Conservation (phyloP, 2,888 invertebrate genomes). For the Tenthredo scrophulariae region DNA sequence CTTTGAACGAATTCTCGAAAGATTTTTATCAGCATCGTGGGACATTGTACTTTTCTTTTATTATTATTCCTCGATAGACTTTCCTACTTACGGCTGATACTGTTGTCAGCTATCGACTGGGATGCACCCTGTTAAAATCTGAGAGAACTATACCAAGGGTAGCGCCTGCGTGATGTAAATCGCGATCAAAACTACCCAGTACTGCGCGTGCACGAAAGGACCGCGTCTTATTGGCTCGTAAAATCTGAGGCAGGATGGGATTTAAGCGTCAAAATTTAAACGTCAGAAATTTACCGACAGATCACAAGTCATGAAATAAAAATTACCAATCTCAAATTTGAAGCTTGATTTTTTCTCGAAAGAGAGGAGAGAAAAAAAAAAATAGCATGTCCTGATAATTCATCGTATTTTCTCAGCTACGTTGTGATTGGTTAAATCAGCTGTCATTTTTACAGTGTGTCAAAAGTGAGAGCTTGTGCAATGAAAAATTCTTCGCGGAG, state of each 20-base stretch:
- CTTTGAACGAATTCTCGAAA: neutral
- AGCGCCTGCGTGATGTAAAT: conserved; percentile 66
- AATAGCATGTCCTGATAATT: neutral
- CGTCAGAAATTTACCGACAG: neutral
- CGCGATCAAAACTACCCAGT: conserved; percentile 38
- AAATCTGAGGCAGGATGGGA: conserved; percentile 7
- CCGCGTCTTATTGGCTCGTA: conserved; percentile 15
- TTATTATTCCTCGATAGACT: conserved; percentile 59
- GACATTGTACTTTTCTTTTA: neutral
- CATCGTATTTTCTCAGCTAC: neutral
- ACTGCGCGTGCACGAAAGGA: conserved; percentile 35
- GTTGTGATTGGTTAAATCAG: no score
- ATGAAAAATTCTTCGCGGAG: no score
- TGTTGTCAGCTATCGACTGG: conserved; percentile 71
- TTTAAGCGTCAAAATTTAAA: conserved; percentile 38
- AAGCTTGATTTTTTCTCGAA: neutral
- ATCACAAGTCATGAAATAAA: neutral
- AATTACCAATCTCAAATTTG: neutral
- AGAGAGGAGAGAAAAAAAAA: neutral
- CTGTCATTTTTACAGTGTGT: neutral
- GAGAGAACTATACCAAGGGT: conserved; percentile 60
- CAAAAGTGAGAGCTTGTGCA: neutral
- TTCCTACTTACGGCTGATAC: conserved; percentile 62
- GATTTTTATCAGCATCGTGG: conserved; percentile 34
- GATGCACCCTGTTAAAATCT: conserved; percentile 69